phyloP scores from a whole-genome alignment of 2,113 vertebrate species.

The Oncorhynchus clarkii region DNA sequence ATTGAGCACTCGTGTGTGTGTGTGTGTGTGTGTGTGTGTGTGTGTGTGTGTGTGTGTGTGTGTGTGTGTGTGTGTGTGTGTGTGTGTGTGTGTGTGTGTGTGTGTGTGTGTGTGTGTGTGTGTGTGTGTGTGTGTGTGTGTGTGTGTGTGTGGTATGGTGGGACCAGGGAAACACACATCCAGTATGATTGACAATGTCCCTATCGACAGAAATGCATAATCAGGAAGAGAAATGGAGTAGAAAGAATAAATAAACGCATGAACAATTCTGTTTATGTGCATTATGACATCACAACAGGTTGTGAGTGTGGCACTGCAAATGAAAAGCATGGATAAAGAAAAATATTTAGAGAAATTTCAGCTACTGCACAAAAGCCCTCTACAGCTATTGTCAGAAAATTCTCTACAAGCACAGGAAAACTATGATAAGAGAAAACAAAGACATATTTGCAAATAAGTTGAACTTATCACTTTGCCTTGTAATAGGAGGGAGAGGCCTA shows the following conservation, averaged over 20 bases:
- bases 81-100: neutral
- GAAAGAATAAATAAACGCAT: neutral
- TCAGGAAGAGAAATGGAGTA: neutral
- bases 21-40: neutral
- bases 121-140: no score
- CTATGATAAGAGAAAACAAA: neutral
- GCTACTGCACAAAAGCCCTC: neutral
- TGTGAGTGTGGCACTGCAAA: neutral
- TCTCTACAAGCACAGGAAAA: neutral
- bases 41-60: neutral
- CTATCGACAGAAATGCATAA: neutral
- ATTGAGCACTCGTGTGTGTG: neutral
- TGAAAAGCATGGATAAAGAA: neutral
- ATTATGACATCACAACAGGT: neutral
- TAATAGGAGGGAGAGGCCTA: constrained; percentile 17
- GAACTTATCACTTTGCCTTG: neutral
- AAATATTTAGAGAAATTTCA: neutral
- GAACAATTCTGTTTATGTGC: neutral
- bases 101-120: neutral
- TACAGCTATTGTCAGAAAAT: neutral
- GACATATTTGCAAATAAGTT: neutral
- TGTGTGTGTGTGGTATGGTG: neutral
- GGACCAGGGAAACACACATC: neutral
- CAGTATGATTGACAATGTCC: neutral
- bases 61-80: neutral